Percentiles rank a stretch among this genome's conserved stretches.
phyloP scores from a whole-genome alignment of 2,113 vertebrate species.

The Oryzias woworae region DNA sequence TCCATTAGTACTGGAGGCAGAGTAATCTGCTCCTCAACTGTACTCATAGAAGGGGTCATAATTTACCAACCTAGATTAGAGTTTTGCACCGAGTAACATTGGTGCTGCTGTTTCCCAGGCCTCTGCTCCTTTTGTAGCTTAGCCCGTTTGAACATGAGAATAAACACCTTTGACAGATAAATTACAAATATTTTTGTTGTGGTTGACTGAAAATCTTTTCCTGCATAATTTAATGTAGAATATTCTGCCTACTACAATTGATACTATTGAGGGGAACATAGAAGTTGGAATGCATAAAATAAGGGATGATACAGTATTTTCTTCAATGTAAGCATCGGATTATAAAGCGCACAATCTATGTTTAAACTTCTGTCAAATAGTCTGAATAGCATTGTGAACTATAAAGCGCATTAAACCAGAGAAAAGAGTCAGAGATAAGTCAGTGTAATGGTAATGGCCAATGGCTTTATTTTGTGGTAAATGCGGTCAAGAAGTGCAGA shows the following conservation, averaged over 20 bases:
- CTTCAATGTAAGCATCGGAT: too few species aligned
- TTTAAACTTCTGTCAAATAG: too few species aligned
- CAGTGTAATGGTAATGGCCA: too few species aligned
- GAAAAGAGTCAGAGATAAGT: too few species aligned
- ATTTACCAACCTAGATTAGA: constrained; percentile 25
- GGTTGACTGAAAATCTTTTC: constrained; percentile 20
- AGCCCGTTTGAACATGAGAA: constrained; percentile 14
- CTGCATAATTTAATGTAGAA: constrained; percentile 22
- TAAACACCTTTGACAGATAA: constrained; percentile 11
- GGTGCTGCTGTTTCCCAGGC: constrained; percentile 51
- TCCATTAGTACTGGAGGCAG: constrained; percentile 30
- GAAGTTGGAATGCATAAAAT: too few species aligned
- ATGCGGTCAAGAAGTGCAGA: too few species aligned
- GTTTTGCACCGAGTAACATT: constrained; percentile 32
- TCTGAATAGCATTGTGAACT: too few species aligned
- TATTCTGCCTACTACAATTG: constrained; percentile 1
- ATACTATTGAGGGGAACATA: too few species aligned
- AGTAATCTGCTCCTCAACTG: constrained; percentile 49
- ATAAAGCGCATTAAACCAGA: too few species aligned
- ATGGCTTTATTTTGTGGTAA: too few species aligned
- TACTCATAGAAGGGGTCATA: constrained; percentile 27
- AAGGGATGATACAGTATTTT: too few species aligned
- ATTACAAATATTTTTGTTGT: constrained; percentile 4
- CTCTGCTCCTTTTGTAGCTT: constrained; percentile 14
- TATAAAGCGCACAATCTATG: too few species aligned